phyloP scores from a whole-genome alignment of 2,113 vertebrate genomes.

The Protobothrops flavoviridis region DNA sequence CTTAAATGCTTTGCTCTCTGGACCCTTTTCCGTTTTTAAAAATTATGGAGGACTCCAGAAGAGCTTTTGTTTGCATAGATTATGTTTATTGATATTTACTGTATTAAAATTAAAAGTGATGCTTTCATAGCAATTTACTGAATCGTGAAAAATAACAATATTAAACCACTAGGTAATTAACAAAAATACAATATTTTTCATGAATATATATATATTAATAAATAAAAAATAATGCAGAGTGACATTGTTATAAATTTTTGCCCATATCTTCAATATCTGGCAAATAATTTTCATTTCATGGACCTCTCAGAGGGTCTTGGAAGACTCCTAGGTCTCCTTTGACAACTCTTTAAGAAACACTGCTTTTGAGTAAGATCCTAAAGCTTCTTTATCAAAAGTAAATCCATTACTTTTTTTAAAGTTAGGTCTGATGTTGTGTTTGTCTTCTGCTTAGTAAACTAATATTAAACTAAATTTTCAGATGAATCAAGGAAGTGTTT shows the following conservation, averaged over 20 bases:
- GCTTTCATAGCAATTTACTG: not conserved
- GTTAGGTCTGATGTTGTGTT: not conserved
- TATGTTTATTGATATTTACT: not conserved
- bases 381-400: not conserved
- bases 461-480: not conserved
- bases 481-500: not conserved
- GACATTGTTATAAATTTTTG: not conserved
- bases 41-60: not conserved
- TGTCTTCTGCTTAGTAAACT: not conserved
- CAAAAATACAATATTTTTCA: not conserved
- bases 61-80: not conserved
- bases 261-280: not conserved
- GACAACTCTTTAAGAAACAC: not conserved
- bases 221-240: not conserved
- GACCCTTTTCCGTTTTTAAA: not conserved
- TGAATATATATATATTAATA: not conserved
- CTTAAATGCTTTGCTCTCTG: not conserved
- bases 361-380: not conserved
- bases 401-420: not conserved
- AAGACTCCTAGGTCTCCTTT: not conserved
- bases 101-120: not conserved
- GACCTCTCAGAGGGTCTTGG: not conserved
- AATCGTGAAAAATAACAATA: not conserved
- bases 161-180: too few species aligned
- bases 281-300: not conserved